Base-by-base conservation (phyloP, 2,113 vertebrate genomes). In the Carettochelys insculpta region DNA sequence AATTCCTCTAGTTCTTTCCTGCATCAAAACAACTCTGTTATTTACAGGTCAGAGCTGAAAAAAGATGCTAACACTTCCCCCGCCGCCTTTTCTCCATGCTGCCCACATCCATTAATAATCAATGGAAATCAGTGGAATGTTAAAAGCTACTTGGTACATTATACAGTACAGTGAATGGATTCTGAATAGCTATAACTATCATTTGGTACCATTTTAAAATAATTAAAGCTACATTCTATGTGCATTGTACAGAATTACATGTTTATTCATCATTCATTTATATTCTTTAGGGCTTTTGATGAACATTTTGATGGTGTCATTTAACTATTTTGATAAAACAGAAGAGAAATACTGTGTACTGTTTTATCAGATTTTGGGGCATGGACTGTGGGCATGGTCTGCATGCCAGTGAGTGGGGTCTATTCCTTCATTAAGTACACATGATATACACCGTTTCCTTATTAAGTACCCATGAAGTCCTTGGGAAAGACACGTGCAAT, bases 1-100 rank as follows among this genome's bases (percentile, higher is more conserved):
- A 98, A 98, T 83, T 98, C 97, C 71, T 98, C 98, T 88, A 99
- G 95, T 52, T 98, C 97, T 68, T 83, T 98, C 97, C 99, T 99
- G 95, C 61, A 97, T 93, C 54, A 89, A 94, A 96, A 93, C 79
- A 91, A 54, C 9, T 53, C 25, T 51, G 73, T 76, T 95, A 94
- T 86, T 92, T 90, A 84, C 13, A 87, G 22, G 5, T 27, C 11
- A 31, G 54, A 78, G 6, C 12, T 51, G 2, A 79, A 86, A 41
- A 94, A 85, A 76, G 68, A 3, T 34, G 0, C 0, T 34, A 16
- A 1, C 77, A 41, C 34, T 12, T 8, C 20, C 86, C 88, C n/a
- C n/a, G n/a, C n/a, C n/a, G n/a, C n/a, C n/a, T 92, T 84, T 91
- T 76, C 78, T 80, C 82, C 56, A 24, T 77, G 93, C 61, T 86